Evolutionary conservation across 2,797 vertebrate genomes (phyloP).

Genomic region (Aldrovandia affinis): DNA sequence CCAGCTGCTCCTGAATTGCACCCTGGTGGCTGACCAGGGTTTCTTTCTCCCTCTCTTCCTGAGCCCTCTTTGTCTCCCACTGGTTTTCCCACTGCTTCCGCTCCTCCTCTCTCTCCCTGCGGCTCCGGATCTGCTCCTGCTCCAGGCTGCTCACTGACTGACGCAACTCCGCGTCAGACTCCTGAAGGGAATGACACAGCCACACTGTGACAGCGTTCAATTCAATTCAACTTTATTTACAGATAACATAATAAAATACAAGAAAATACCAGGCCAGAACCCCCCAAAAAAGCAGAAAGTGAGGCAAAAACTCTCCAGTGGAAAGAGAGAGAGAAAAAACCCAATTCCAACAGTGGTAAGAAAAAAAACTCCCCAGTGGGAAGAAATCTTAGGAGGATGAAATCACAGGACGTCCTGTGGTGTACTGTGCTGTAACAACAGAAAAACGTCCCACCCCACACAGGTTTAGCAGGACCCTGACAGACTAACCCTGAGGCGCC

Average conservation of each 20-base stretch:
- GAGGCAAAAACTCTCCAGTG: too few species aligned
- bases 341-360: too few species aligned
- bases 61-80: neutral
- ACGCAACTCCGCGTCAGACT: slow-evolving; percentile 14
- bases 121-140: slow-evolving; percentile 28
- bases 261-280: too few species aligned
- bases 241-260: too few species aligned
- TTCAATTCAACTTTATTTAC: too few species aligned
- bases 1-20: slow-evolving; percentile 32
- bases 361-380: too few species aligned
- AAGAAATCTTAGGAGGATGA: too few species aligned
- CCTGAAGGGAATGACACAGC: slow-evolving; percentile 25
- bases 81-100: neutral
- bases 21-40: slow-evolving; percentile 19
- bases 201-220: neutral
- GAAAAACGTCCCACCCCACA: neutral
- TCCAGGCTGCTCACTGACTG: slow-evolving; percentile 47
- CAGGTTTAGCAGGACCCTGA: neutral
- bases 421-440: neutral
- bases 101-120: slow-evolving; percentile 1
- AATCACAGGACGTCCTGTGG: too few species aligned
- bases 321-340: too few species aligned
- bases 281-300: too few species aligned
- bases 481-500: slow-evolving; percentile 58
- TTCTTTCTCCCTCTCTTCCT: slow-evolving; percentile 14